These are phyloP conservation scores for Lochmaea capreae DNA, from an alignment of 2,888 invertebrate genomes.

Conservation along the genomic window DNA sequence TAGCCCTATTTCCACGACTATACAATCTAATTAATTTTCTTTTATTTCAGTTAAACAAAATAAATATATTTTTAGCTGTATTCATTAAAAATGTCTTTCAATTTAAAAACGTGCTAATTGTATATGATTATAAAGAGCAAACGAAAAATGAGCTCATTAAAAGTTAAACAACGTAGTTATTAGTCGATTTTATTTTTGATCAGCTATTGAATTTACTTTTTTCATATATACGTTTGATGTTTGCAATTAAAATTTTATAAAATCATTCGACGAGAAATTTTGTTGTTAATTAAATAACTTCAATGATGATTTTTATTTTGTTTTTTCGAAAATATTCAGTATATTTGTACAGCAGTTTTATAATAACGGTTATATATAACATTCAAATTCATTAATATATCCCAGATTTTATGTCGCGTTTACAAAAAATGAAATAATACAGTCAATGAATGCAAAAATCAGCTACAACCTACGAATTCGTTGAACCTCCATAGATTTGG, in stretches of 20 bases:
- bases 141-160: neutral
- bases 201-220: neutral
- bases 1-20: no score
- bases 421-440: neutral
- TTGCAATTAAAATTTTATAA: constrained; percentile 2
- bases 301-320: neutral
- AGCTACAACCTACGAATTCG: no score
- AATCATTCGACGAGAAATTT: neutral
- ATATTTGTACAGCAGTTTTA: neutral
- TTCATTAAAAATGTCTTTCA: constrained; percentile 1
- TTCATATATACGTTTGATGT: neutral
- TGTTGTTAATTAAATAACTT: neutral
- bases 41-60: neutral
- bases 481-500: no score
- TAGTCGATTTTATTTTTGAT: neutral
- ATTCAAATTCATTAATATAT: no score
- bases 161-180: neutral
- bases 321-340: neutral
- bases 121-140: neutral
- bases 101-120: neutral
- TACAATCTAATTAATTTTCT: neutral
- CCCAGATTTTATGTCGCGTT: neutral
- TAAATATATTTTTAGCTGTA: neutral
- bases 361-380: neutral
- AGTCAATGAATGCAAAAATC: no score